Evolutionary conservation across 2,797 vertebrate species (phyloP), one percentile per base, ranked within the genome.

Genomic region (Crocodylus rhombifer): DNA sequence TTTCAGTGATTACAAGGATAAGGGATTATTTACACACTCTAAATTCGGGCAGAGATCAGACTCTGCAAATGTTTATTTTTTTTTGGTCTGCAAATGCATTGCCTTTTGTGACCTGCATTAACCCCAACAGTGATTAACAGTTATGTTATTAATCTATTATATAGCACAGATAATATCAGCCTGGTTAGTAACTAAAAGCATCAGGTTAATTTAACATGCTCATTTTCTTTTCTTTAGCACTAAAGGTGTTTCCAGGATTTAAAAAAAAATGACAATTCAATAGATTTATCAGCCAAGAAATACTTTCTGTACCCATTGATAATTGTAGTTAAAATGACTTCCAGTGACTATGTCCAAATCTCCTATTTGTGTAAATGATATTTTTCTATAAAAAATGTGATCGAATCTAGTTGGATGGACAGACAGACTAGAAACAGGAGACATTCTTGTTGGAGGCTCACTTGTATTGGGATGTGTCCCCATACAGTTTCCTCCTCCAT

Each of bases 1-100:
- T 76, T 89, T 62, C 78, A 62, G 82, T 94, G 90, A 86, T 95
- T 97, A 84, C 20, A 60, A 96, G 93, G 94, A 94, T 95, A 87
- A 92, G 64, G 56, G 80, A 87, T 89, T 91, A 83, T 95, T 96
- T 96, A 91, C 80, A 93, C 4, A 28, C 91, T 91, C 28, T 64
- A 90, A 36, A 91, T 93, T 42, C 33, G 94, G 67, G 73, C 79
- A 92, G 55, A 77, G 51, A 95, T 96, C 86, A 93, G 82, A 57
- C 17, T 92, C 63, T 93, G 60, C 60, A 95, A 95, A 92, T 62
- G 3, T 88, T 94, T 94, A 84, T 87, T 95, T 95, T 87, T 95
- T 95, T 95, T 81, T 90, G 78, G 74, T 84, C 79, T 85, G 51
- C 56, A 90, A 90, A 95, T 94, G 95, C 88, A 87, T 88, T 96